These are phyloP conservation scores for Limnephilus auricula DNA, from an alignment of 2,888 invertebrate species.

Conservation along the genomic window DNA sequence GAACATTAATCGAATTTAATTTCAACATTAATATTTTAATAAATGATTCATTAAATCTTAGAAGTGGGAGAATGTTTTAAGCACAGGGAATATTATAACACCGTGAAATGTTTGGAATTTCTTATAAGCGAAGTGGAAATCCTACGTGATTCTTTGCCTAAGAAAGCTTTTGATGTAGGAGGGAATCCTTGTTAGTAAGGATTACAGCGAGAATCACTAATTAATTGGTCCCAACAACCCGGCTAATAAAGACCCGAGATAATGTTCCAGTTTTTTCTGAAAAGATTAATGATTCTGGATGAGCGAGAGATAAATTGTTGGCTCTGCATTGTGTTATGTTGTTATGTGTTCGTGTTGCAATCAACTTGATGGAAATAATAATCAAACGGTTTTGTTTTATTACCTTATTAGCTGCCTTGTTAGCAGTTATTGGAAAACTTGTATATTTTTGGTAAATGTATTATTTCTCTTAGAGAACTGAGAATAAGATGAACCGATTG, in stretches of 20 bases:
- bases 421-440: background rate
- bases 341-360: background rate
- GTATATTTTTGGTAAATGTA: background rate
- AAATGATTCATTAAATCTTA: background rate
- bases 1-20: background rate
- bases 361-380: slow-evolving; percentile 2
- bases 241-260: background rate
- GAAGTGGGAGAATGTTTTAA: background rate
- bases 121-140: background rate
- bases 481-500: no score
- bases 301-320: background rate
- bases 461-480: background rate
- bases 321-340: background rate
- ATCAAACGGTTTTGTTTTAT: background rate
- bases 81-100: background rate
- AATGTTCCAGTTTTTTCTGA: slow-evolving; percentile 24
- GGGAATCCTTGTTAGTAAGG: slow-evolving; percentile 16
- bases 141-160: slow-evolving; percentile 2
- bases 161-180: background rate
- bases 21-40: background rate
- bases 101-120: no score
- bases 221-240: slow-evolving; percentile 36
- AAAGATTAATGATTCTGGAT: slow-evolving; percentile 9
- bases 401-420: background rate
- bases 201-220: slow-evolving; percentile 36